A percentile compares a stretch with the other conserved stretches of the same genome.
These are phyloP conservation scores for Sminthurinus aureus DNA, from an alignment of 2,888 invertebrate genomes.

Conservation along the genomic window DNA sequence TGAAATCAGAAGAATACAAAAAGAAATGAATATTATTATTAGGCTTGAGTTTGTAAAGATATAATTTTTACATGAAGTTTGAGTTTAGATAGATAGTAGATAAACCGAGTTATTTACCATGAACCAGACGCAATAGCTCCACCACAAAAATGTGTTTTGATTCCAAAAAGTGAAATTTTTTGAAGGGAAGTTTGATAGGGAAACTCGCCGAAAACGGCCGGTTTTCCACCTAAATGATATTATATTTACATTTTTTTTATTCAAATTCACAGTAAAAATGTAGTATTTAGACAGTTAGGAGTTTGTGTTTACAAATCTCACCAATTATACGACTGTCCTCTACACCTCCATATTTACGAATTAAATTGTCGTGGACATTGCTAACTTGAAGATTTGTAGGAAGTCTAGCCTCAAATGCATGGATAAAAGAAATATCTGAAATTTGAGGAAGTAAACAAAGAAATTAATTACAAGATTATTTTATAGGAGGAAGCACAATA, in stretches of 20 bases:
- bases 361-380: neutral
- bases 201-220: constrained; percentile 53
- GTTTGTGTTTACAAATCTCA: constrained; percentile 27
- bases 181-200: constrained; percentile 57
- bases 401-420: constrained; percentile 5
- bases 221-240: constrained; percentile 10
- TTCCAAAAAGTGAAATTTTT: constrained; percentile 55
- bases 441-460: neutral
- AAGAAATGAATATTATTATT: too few relatives aligned
- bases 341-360: constrained; percentile 16
- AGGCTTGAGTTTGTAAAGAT: too few relatives aligned
- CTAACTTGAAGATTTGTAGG: neutral
- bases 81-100: too few relatives aligned
- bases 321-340: constrained; percentile 56
- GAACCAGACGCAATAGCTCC: constrained; percentile 42
- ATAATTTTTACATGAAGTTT: too few relatives aligned
- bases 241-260: neutral
- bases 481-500: neutral
- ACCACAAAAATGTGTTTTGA: constrained; percentile 58
- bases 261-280: neutral
- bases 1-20: too few relatives aligned
- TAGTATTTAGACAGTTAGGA: neutral
- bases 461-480: too few relatives aligned
- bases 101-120: neutral
- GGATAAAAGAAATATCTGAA: constrained; percentile 30